Evolutionary conservation across 2,797 vertebrate genomes (phyloP).

Genomic region (Eutrigla gurnardus): DNA sequence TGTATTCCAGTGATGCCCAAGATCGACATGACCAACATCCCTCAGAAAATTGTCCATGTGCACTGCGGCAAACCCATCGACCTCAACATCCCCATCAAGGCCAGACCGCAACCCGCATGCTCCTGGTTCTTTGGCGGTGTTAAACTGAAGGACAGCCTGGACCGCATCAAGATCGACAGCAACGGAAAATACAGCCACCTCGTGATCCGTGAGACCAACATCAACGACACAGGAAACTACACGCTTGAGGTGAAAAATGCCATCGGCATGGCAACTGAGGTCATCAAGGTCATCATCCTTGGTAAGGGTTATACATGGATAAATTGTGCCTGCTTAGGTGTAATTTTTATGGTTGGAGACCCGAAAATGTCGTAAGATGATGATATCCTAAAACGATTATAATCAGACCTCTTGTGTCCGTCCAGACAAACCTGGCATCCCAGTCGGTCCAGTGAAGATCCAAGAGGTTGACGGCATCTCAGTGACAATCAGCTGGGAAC

Average conservation of each 20-base stretch:
- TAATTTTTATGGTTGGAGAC: not conserved
- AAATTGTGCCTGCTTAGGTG: not conserved
- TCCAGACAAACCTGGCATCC: slow-evolving; percentile 95
- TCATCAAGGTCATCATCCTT: slow-evolving; percentile 95
- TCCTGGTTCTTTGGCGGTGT: slow-evolving; percentile 93
- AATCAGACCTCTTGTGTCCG: not conserved
- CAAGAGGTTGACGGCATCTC: slow-evolving; percentile 92
- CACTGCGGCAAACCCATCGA: slow-evolving; percentile 92
- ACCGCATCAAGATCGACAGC: slow-evolving; percentile 94
- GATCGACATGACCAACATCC: slow-evolving; percentile 93
- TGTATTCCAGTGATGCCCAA: slow-evolving; percentile 88
- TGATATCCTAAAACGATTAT: not conserved
- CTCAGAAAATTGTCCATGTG: slow-evolving; percentile 94
- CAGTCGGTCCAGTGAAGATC: slow-evolving; percentile 91
- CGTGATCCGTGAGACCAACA: slow-evolving; percentile 94
- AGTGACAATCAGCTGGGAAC: slow-evolving; percentile 92
- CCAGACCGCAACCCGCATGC: slow-evolving; percentile 89
- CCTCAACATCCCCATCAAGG: slow-evolving; percentile 91
- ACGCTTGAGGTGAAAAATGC: slow-evolving; percentile 93
- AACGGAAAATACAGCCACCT: slow-evolving; percentile 88
- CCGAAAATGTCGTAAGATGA: not conserved
- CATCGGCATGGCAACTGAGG: slow-evolving; percentile 88
- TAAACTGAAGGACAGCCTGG: slow-evolving; percentile 93
- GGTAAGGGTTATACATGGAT: slow-evolving; percentile 84
- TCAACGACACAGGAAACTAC: slow-evolving; percentile 95